phyloP scores from a whole-genome alignment of 2,113 vertebrate species.

The Oncorhynchus clarkii region DNA sequence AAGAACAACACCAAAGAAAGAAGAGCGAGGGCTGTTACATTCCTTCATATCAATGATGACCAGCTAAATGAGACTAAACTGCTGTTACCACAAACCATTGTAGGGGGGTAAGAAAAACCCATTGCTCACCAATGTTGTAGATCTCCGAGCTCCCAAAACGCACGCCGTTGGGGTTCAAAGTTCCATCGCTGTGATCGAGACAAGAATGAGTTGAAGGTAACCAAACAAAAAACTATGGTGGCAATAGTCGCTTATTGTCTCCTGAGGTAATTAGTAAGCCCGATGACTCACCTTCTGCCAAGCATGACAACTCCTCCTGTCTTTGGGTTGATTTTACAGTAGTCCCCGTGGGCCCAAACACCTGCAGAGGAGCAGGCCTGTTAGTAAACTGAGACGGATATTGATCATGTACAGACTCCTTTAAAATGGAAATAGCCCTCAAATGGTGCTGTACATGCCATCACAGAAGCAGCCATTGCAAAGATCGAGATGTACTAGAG shows the following conservation, averaged over 20 bases:
- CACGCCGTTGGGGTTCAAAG: conserved; percentile 94
- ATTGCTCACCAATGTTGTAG: conserved; percentile 90
- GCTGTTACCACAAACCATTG: no score
- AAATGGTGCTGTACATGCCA: no score
- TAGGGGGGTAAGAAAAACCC: no score
- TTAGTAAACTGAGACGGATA: no score
- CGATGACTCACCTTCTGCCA: conserved; percentile 83
- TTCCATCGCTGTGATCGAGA: conserved; percentile 83
- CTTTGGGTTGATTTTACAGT: conserved; percentile 93
- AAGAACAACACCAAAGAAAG: background rate
- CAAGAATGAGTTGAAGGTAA: background rate
- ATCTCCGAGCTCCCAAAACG: conserved; percentile 97
- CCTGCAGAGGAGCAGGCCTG: conserved; percentile 62
- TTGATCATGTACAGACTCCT: no score
- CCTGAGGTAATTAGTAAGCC: background rate
- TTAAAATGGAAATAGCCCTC: no score
- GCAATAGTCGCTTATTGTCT: no score
- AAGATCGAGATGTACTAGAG: no score
- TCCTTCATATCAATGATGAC: no score
- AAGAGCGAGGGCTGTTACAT: background rate
- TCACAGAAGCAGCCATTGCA: no score
- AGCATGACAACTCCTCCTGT: conserved; percentile 92
- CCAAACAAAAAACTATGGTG: no score
- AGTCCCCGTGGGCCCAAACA: conserved; percentile 93
- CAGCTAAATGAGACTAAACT: no score